Evolutionary conservation across 2,113 vertebrate genomes (phyloP).

Genomic region (Passer domesticus): DNA sequence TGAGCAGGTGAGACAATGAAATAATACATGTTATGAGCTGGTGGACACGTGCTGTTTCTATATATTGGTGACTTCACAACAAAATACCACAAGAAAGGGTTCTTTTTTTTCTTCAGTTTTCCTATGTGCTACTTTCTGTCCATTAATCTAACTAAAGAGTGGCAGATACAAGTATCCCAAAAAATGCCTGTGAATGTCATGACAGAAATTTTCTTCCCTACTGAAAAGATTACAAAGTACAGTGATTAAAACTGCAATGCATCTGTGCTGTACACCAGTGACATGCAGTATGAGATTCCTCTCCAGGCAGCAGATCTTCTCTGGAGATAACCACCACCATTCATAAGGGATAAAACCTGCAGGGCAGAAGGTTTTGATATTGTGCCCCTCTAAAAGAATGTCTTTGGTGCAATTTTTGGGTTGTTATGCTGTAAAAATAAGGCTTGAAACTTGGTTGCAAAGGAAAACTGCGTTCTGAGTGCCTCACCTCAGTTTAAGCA

Average conservation of each 20-base stretch:
- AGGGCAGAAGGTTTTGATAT: not conserved
- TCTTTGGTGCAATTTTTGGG: not conserved
- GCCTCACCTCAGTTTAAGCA: not conserved
- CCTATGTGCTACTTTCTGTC: not conserved
- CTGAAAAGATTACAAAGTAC: not conserved
- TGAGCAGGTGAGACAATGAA: not conserved
- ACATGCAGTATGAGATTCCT: not conserved
- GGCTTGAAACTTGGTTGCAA: not conserved
- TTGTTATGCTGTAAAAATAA: not conserved
- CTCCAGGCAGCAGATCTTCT: not conserved
- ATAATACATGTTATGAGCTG: not conserved
- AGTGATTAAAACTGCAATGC: not conserved
- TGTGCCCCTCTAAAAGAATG: not conserved
- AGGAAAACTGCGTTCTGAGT: not conserved
- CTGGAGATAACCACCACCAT: not conserved
- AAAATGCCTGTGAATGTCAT: not conserved
- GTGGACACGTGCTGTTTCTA: not conserved
- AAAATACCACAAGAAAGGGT: not conserved
- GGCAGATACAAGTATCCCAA: not conserved
- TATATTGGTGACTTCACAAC: not conserved
- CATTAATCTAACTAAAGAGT: not conserved
- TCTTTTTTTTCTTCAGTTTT: not conserved
- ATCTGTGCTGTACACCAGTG: not conserved
- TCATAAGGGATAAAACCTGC: not conserved
- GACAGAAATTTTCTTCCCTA: not conserved